Evolutionary conservation across 2,797 vertebrate genomes (phyloP), one percentile per base, ranked within the genome.

Genomic region (Adrianichthys oophorus): DNA sequence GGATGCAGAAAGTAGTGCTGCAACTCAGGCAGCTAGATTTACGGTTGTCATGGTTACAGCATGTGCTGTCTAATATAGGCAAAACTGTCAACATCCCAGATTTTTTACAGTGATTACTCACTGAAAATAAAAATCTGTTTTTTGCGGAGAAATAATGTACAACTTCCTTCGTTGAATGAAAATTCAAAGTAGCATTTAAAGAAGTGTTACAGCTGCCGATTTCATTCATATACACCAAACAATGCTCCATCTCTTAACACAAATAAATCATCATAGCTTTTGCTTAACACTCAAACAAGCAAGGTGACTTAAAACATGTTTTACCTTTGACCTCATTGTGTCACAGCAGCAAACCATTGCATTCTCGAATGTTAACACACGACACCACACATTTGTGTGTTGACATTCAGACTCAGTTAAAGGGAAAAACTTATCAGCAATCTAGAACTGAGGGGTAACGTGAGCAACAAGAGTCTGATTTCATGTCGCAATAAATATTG

Each of bases 11-110:
- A 15, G 10, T 41, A 15, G 17, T 15, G 42, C 41, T n/a, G 40
- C 2, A 5, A 58, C 8, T 12, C 8, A 32, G 2, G 8, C 29
- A 32, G 29, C 29, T 64, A 62, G 60, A 54, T 74, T 75, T 70
- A 41, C 17, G 60, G 79, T 83, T 82, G 72, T 82, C 70, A 83
- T 79, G 74, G 78, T 68, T 71, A 85, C 77, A 12, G 46, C 59
- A 49, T 65, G 52, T 72, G 60, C 67, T 50, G 65, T 68, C 59
- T 78, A 70, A 76, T 78, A 59, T 65, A 71, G 65, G 61, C 49
- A 12, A 24, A 56, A 60, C 37, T 41, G 67, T 66, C 48, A 47
- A 56, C 57, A 76, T 59, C 63, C 51, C 55, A 56, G 76, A 75
- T 74, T 75, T 82, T 59, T 68, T 72, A 80, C 59, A 65, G 57